Base-by-base conservation (phyloP, 2,797 vertebrate species). In the Cuculus canorus region DNA sequence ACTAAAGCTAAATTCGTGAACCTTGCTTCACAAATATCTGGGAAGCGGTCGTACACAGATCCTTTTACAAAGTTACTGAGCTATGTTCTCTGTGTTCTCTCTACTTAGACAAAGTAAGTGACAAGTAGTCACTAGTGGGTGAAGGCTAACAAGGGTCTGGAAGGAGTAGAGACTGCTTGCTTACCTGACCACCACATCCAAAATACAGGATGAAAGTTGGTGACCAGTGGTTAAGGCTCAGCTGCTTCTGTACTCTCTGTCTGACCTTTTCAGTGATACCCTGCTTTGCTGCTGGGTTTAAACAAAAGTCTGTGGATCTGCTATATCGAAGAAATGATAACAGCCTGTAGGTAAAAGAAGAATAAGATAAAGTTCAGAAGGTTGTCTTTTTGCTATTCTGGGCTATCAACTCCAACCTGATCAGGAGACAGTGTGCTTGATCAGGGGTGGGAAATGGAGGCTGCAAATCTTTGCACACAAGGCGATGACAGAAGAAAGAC, bases 361-460 rank as follows among this genome's bases (percentile, higher is more conserved):
- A n/a, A 47, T 35, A 22, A 10, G 4, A 7, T 1, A 13, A 22
- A 11, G 5, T 69, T 81, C 27, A 33, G 23, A 65, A 73, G 60
- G 7, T 3, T 63, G 10, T 37, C 2, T 24, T 56, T 61, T 71
- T 56, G 21, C n/a, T 63, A 15, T 76, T 76, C 27, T n/a, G 14
- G 13, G 6, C 50, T 80, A 53, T 28, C 35, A 35, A 1, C 7
- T 80, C 8, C 10, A 65, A 33, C 25, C 5, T 14, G 60, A 19
- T 5, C 10, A 13, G 35, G 13, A 68, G 23, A 25, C 15, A 27
- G 5, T 14, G 59, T 50, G 17, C 9, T 80, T 45, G 39, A 45
- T 54, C 12, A 54, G 35, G n/a, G 9, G 33, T 1, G 3, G 6
- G 2, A 15, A 15, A 2, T 8, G 2, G 3, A 48, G 1, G 7